Evolutionary conservation across 2,113 vertebrate species (phyloP).

Genomic region (Glareola pratincola): DNA sequence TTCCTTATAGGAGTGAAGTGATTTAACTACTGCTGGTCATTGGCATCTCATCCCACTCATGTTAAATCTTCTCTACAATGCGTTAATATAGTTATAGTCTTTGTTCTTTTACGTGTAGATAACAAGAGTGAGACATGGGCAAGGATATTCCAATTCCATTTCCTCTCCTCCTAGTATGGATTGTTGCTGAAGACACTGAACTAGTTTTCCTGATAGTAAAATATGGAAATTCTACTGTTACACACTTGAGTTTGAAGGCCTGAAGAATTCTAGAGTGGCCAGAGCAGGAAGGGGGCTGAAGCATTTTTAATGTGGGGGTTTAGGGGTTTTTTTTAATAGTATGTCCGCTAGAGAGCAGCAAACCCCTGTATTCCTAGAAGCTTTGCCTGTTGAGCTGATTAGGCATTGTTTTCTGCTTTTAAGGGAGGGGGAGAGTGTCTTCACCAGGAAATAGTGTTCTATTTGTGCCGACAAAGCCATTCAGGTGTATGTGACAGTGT

Average conservation of each 20-base stretch:
- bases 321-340: neutral
- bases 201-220: neutral
- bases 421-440: neutral
- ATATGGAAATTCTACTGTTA: neutral
- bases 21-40: neutral
- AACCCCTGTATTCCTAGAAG: neutral
- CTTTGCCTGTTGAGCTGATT: neutral
- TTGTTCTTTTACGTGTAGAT: neutral
- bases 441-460: neutral
- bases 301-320: neutral
- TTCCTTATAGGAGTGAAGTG: neutral
- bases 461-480: accelerated
- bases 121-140: neutral
- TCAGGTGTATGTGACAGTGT: neutral
- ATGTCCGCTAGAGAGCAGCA: slow-evolving; percentile 27
- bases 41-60: neutral
- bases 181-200: neutral
- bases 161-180: neutral
- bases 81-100: neutral
- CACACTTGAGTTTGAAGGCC: neutral
- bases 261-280: neutral
- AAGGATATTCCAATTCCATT: accelerated
- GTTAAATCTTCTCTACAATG: neutral
- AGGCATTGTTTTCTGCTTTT: neutral
- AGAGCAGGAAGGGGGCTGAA: neutral